Percentiles rank a stretch among this genome's conserved stretches.
These are phyloP conservation scores for Palythoa caribaeorum DNA, from an alignment of 92 coral and sea anemone genomes.

Conservation along the genomic window DNA sequence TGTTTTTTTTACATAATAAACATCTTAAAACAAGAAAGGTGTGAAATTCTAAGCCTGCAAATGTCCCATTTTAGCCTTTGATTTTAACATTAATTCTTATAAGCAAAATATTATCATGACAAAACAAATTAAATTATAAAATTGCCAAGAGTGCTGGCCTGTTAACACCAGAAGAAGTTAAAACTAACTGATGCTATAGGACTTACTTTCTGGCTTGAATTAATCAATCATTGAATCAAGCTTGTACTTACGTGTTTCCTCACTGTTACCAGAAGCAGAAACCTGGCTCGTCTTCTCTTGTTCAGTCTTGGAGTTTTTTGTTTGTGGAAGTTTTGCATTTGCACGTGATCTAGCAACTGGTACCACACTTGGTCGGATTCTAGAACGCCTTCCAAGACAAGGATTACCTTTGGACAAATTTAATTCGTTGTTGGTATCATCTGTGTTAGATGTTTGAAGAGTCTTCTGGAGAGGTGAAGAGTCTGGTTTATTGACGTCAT, in stretches of 20 bases:
- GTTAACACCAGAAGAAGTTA: no score
- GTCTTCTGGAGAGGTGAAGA: neutral
- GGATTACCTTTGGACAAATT: neutral
- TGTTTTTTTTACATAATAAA: no score
- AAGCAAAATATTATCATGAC: no score
- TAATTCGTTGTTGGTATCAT: neutral
- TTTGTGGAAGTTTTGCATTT: slow-evolving; percentile 7
- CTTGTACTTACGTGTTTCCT: neutral
- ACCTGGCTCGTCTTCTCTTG: slow-evolving; percentile 3
- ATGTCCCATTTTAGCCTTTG: no score
- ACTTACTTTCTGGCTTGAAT: no score
- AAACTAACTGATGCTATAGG: no score
- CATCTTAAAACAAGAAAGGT: no score
- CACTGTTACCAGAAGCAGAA: neutral
- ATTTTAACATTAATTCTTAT: no score
- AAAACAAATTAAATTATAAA: no score
- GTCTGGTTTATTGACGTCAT: neutral
- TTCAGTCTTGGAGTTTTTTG: neutral
- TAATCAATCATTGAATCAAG: neutral
- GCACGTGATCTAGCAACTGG: slow-evolving; percentile 61
- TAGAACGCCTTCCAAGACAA: slow-evolving; percentile 63
- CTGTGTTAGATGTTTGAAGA: neutral
- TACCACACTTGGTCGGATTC: slow-evolving; percentile 72
- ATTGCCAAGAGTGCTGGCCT: no score
- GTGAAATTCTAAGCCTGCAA: no score